Base-by-base conservation (phyloP, 2,888 invertebrate species). In the Vandiemenella viatica region DNA sequence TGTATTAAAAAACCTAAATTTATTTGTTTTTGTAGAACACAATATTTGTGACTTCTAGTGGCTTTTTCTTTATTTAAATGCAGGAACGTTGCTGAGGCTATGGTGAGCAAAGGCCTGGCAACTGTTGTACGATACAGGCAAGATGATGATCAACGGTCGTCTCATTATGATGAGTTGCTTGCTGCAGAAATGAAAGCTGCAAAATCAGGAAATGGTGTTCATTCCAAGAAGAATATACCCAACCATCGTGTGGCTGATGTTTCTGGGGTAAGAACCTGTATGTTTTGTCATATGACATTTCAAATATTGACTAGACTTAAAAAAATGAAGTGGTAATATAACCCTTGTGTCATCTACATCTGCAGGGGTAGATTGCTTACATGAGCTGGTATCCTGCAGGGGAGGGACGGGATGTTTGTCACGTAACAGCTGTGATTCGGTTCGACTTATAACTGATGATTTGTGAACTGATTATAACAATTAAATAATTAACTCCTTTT, bases 91-190 rank as follows among this genome's bases (percentile, higher is more conserved):
- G 96, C 92, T 6, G 95, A 96, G 67, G 88, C 90, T 1, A 72
- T 96, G 64, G 89, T 97, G 0, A 75, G 79, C 51, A 92, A 92
- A 67, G 98, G 98, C 6, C 73, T 87, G 48, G 96, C 91, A 0
- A 86, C 86, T 44, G 95, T 96, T 5, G 84, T 99, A 1, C 78
- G 89, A 52, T 93, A 98, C 63, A 76, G 92, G 49, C 89, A 88
- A 61, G 95, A 96, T 63, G 96, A 99, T 63, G 95, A 97, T 64
- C 90, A 92, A 65, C 79, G 96, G 52, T 93, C 96, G 41, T 83
- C 88, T 0, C 83, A 83, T 55, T 98, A 97, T 63, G 96, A 97
- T 65, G 83, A 86, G 53, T 71, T 98, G 19, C 70, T 93, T 50
- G 84, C 88, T 50, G 97, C 97, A 1, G 97, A 98, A 69, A 79